Conservation (phyloP, 2,113 vertebrate genomes). For the Euleptes europaea region DNA sequence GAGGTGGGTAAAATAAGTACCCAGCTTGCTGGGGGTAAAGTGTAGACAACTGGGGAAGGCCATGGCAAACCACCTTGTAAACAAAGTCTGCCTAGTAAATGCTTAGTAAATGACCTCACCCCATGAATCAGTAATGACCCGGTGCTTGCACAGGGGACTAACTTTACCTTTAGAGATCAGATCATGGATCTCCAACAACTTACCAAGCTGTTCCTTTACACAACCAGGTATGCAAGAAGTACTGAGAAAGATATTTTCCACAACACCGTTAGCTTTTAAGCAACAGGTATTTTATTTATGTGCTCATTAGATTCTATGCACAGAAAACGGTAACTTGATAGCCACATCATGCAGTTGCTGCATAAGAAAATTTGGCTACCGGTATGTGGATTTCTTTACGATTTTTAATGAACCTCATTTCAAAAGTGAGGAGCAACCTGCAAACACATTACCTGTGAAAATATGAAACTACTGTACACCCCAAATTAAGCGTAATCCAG, state of each 20-base stretch:
- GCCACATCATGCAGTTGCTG: not conserved
- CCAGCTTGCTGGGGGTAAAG: too few species aligned
- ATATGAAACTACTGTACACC: not conserved
- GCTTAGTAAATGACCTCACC: too few species aligned
- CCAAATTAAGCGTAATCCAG: not conserved
- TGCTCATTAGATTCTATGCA: not conserved
- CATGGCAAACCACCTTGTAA: too few species aligned
- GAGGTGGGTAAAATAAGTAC: too few species aligned
- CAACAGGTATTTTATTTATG: not conserved
- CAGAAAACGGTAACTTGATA: not conserved
- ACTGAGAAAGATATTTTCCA: not conserved
- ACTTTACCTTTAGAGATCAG: too few species aligned
- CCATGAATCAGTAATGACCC: too few species aligned
- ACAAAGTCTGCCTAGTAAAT: too few species aligned
- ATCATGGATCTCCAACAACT: too few species aligned
- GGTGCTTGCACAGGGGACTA: too few species aligned
- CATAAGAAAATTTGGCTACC: not conserved
- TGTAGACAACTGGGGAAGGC: too few species aligned
- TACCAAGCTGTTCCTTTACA: not conserved
- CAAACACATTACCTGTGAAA: not conserved
- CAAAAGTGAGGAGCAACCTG: not conserved
- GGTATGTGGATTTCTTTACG: not conserved
- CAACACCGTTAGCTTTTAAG: not conserved
- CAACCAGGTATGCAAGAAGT: not conserved
- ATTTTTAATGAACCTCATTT: not conserved